Conservation (phyloP, 2,888 invertebrate genomes). For the Noctua janthe region DNA sequence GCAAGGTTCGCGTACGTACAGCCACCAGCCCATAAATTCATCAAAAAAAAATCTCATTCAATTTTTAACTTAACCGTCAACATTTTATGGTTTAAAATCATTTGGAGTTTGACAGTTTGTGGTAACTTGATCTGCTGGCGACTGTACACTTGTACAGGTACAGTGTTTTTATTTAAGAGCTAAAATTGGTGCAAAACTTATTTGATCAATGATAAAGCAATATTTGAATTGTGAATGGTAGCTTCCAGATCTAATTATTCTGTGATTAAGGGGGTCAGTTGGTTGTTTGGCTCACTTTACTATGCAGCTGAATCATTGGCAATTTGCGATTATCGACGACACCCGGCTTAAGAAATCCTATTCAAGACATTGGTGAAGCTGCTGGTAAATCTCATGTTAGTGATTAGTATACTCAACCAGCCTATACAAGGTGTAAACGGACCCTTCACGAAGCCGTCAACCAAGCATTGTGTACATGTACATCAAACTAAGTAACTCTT, state of each 20-base stretch:
- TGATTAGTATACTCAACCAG: neutral
- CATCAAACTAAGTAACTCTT: no score
- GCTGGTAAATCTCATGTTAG: constrained; percentile 11
- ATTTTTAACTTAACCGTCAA: no score
- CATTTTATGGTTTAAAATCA: no score
- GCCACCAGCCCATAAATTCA: no score
- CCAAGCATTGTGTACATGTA: no score
- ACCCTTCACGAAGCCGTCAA: no score
- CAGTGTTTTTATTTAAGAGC: no score
- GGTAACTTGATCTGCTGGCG: no score
- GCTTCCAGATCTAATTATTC: constrained; percentile 50
- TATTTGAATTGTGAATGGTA: constrained; percentile 48
- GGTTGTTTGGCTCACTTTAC: constrained; percentile 45
- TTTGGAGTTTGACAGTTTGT: no score
- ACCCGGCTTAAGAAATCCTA: neutral
- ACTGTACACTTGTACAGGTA: no score
- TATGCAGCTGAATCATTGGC: constrained; percentile 38
- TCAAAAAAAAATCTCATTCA: no score
- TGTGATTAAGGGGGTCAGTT: constrained; percentile 47
- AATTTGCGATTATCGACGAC: constrained; percentile 37
- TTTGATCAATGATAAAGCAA: constrained; percentile 34
- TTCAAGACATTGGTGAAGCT: constrained; percentile 14
- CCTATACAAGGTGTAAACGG: no score
- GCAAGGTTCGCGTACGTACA: neutral
- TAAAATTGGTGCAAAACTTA: constrained; percentile 18